These are phyloP conservation scores for Sisor rabdophorus DNA, from an alignment of 2,113 vertebrate genomes.

Conservation along the genomic window DNA sequence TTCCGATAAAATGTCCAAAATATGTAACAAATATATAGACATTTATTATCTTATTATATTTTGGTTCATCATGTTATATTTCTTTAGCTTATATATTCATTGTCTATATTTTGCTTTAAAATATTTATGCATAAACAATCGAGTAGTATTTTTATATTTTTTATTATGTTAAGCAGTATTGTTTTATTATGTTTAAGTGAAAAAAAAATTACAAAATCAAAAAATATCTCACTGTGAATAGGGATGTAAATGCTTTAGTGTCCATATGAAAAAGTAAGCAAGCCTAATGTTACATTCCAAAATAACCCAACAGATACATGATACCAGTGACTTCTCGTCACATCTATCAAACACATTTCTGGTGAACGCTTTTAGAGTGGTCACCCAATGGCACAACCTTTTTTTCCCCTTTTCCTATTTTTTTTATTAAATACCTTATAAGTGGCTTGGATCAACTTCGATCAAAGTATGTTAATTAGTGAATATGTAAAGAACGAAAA, in stretches of 20 bases:
- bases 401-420: neutral
- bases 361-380: slow-evolving; percentile 20
- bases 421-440: neutral
- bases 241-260: slow-evolving; percentile 46
- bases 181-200: too few species aligned
- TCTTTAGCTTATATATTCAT: too few species aligned
- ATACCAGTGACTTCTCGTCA: slow-evolving; percentile 47
- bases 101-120: neutral
- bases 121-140: neutral
- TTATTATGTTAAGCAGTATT: too few species aligned
- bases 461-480: neutral
- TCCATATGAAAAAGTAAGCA: slow-evolving; percentile 52
- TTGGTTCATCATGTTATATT: too few species aligned
- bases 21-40: too few species aligned
- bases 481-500: neutral
- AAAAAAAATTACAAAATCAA: slow-evolving; percentile 17
- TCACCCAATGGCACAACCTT: slow-evolving; percentile 4
- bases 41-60: too few species aligned
- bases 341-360: slow-evolving; percentile 42
- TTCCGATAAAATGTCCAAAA: neutral
- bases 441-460: neutral
- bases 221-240: slow-evolving; percentile 35
- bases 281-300: slow-evolving; percentile 48
- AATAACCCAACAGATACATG: slow-evolving; percentile 51
- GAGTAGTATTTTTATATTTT: neutral